Evolutionary conservation across 2,797 vertebrate species (phyloP).

Genomic region (Catharus ustulatus): DNA sequence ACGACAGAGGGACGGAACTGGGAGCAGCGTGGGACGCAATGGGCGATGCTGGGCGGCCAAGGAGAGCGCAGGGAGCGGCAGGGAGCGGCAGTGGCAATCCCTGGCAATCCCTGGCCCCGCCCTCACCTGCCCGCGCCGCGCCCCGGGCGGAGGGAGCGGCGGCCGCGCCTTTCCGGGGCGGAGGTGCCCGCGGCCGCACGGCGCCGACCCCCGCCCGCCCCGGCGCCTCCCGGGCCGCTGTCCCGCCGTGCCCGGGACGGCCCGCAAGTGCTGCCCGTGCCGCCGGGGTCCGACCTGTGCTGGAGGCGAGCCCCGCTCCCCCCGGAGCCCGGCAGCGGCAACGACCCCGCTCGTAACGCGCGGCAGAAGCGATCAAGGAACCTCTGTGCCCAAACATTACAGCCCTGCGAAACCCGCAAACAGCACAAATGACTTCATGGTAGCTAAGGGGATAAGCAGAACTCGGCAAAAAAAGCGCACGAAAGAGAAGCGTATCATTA

Average conservation of each 20-base stretch:
- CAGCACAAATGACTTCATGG: not conserved
- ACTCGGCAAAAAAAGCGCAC: not conserved
- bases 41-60: fast-evolving
- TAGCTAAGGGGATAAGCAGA: not conserved
- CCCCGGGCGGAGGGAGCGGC: not conserved
- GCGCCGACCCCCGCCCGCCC: not conserved
- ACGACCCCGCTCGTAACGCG: not conserved
- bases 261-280: not conserved
- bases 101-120: not conserved
- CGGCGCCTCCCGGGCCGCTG: not conserved
- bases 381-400: fast-evolving
- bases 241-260: not conserved
- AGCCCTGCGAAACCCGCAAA: not conserved
- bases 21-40: fast-evolving
- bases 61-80: not conserved
- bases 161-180: not conserved
- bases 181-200: not conserved
- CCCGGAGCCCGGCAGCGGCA: not conserved
- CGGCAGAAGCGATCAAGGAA: fast-evolving
- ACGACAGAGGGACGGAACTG: too few relatives aligned
- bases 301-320: not conserved
- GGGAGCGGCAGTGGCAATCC: fast-evolving
- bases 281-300: fast-evolving
- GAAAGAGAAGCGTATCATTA: fast-evolving
- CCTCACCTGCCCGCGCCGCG: not conserved